A percentile compares a stretch with the other conserved stretches of the same genome.
These are phyloP conservation scores for Caenorhabditis angaria DNA, from an alignment of 2,888 invertebrate genomes.

Conservation along the genomic window DNA sequence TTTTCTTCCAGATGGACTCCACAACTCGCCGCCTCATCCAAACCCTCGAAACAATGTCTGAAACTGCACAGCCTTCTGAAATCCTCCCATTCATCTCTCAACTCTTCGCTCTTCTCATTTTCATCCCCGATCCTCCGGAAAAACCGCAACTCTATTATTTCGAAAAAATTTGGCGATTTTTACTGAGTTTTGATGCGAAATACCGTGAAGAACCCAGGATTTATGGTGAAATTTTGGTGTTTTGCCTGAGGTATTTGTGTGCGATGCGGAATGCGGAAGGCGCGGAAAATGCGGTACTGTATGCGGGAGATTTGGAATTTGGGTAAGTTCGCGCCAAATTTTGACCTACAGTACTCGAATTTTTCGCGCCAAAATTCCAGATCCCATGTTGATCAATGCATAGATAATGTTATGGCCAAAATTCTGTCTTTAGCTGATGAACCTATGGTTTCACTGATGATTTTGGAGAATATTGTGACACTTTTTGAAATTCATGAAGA, in stretches of 20 bases:
- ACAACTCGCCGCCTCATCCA: conserved; percentile 12
- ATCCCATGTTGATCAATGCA: conserved; percentile 14
- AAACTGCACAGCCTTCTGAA: background rate
- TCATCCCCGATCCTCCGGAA: conserved; percentile 23
- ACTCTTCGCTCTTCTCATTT: conserved; percentile 16
- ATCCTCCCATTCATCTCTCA: conserved; percentile 15
- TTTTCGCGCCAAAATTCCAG: conserved; percentile 10
- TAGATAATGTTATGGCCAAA: conserved; percentile 28
- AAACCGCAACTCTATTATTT: conserved; percentile 3
- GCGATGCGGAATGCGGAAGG: conserved; percentile 11
- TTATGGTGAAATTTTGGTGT: conserved; percentile 28
- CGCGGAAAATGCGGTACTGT: conserved; percentile 9
- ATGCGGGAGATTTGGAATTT: conserved; percentile 27
- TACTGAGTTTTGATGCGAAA: too few species aligned
- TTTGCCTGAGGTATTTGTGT: conserved; percentile 31
- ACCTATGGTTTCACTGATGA: conserved; percentile 21
- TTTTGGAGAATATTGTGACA: conserved; percentile 28
- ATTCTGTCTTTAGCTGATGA: conserved; percentile 31
- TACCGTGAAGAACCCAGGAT: conserved; percentile 24
- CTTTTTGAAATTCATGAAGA: conserved; percentile 36
- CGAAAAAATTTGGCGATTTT: background rate
- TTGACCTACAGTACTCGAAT: background rate
- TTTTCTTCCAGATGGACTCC: conserved; percentile 18
- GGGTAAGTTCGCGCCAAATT: conserved; percentile 13
- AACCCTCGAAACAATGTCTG: conserved; percentile 8